Evolutionary conservation across 92 coral and sea anemone genomes (phyloP).

Genomic region (Plumapathes pennacea): DNA sequence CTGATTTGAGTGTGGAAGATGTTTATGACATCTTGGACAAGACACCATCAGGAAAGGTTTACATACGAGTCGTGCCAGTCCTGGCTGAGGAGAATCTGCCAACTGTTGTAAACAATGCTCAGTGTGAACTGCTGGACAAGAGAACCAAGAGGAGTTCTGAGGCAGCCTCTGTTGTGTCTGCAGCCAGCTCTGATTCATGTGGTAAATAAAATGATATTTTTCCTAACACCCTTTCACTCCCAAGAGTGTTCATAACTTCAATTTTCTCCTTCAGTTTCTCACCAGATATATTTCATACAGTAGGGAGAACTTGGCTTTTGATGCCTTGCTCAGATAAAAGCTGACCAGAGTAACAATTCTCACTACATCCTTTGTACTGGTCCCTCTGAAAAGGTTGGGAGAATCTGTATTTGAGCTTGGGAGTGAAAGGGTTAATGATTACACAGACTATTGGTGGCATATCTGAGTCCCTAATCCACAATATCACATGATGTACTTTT

Average conservation of each 20-base stretch:
- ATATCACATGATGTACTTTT: no score
- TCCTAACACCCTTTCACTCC: not conserved
- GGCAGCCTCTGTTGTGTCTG: constrained; percentile 36
- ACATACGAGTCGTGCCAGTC: constrained; percentile 43
- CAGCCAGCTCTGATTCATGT: constrained; percentile 54
- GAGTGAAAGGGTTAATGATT: no score
- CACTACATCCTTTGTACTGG: no score
- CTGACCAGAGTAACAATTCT: no score
- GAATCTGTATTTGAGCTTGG: no score
- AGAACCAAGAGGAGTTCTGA: constrained; percentile 29
- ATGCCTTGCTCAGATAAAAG: no score
- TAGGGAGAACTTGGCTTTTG: no score
- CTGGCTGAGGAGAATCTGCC: constrained; percentile 51
- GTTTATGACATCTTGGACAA: constrained; percentile 77
- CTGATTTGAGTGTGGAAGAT: constrained; percentile 65
- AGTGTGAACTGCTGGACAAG: constrained; percentile 54
- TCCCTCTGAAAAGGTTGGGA: no score
- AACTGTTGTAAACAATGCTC: constrained; percentile 29
- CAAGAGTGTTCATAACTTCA: not conserved
- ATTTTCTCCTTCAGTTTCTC: no score
- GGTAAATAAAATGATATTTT: constrained; percentile 52
- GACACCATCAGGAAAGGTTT: constrained; percentile 79
- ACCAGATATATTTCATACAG: no score
- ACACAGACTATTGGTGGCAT: no score
- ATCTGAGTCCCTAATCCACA: no score